Base-by-base conservation (phyloP, 2,797 vertebrate genomes). In the Psittacula derbiana region DNA sequence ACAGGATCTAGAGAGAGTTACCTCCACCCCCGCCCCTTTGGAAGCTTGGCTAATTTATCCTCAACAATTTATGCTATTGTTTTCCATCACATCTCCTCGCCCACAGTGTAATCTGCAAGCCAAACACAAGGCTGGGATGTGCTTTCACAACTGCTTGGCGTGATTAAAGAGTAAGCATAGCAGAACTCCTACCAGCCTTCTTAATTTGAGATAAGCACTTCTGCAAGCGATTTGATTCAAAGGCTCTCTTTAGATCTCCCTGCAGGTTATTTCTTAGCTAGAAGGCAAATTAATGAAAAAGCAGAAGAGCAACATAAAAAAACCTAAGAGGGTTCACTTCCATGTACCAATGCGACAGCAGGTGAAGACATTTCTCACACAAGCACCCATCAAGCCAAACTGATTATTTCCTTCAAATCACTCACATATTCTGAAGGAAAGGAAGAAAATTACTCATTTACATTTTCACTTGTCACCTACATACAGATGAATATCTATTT, bases 381-480 rank as follows among this genome's bases (percentile, higher is more conserved):
- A 57, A 92, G 33, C 18, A 57, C 41, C 40, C 33, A 79, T 73
- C 67, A 76, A 89, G 36, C 10, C 80, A 78, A 93, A 70, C 65
- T 24, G 67, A 53, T 85, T 84, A 64, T 86, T 91, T 94, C 66
- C 23, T 75, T 86, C 69, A 73, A 21, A 93, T 82, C 74, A 41
- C 62, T 92, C 83, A 78, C 36, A 61, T 61, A 85, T 58, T 88
- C 78, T 83, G 86, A 93, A 86, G 74, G 53, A 93, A 93, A 95
- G 67, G 40, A 88, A 89, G 52, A 94, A 91, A 91, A 93, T 84
- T 41, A 70, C 80, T 94, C 70, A 92, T 93, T 93, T 95, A 93
- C 93, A 96, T 97, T 93, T 93, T 92, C 75, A 86, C 92, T 94
- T 96, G 95, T 96, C 95, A 94, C 91, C 82, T 94, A 90, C 88